Evolutionary conservation across 2,888 invertebrate genomes (phyloP), one percentile per base, ranked within the genome.

Genomic region (Scrobipalpa costella): DNA sequence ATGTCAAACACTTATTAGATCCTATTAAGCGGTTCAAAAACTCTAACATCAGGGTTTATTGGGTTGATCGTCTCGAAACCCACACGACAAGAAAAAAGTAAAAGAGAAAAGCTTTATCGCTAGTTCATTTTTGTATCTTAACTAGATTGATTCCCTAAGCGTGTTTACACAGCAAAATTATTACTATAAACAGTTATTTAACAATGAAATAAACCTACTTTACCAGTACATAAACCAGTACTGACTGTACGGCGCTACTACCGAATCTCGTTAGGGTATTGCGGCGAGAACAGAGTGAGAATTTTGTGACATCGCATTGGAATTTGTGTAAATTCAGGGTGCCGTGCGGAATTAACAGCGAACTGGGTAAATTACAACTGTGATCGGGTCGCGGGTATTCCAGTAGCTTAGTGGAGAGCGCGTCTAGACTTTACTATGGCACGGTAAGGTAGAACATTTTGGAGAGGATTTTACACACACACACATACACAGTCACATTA

Each of bases 331-430:
- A 80, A 80, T 80, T 78, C 75, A 71, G 70, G 69, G 70, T 73
- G 76, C 73, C 77, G 73, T 67, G 74, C 70, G 61, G 74, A 76
- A 79, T 80, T 81, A 82, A 81, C 73, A 60, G 13, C 49, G 68
- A 62, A 70, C 71, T 73, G 73, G 72, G 76, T 73, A 73, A 79
- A 79, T 77, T 76, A 78, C 74, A 71, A 67, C 64, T 2, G 55
- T 65, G 66, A 62, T 67, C 66, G 59, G 52, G 64, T 60, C 57
- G 47, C 50, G 50, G 34, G 62, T 21, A 63, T 66, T 66, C 64
- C 40, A 69, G 66, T 65, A 66, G 65, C 66, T 65, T 62, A 60
- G 57, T 62, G 58, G 17, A 21, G 63, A 61, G 63, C 64, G 17
- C 52, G 59, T 63, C 63, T 65, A 63, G 63, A 49, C 33, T 57